phyloP scores from a whole-genome alignment of 2,113 vertebrate species.

The Ranitomeya variabilis region DNA sequence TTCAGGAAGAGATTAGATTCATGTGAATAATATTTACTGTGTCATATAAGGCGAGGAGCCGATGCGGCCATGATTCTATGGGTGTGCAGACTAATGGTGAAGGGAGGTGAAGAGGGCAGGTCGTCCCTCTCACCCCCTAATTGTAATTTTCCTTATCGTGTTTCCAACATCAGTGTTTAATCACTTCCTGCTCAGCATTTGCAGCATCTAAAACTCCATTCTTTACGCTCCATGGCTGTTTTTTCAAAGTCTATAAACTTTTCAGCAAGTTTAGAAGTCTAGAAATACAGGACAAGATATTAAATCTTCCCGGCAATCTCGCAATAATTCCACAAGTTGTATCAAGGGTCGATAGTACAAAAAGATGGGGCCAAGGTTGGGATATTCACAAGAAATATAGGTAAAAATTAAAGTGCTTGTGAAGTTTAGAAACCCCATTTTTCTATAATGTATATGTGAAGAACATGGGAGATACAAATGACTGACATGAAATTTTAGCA shows the following conservation, averaged over 20 bases:
- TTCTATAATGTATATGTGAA: background rate
- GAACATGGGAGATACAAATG: too few relatives aligned
- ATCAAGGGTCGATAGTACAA: constrained; percentile 13
- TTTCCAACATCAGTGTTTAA: constrained; percentile 45
- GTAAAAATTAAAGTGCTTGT: background rate
- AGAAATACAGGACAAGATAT: constrained; percentile 23
- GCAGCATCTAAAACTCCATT: background rate
- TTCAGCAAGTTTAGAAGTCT: background rate
- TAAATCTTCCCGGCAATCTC: constrained; percentile 8
- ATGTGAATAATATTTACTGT: constrained; percentile 25
- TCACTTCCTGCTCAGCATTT: constrained; percentile 42
- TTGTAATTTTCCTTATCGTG: constrained; percentile 19
- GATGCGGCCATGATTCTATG: constrained; percentile 7
- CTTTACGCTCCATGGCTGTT: background rate
- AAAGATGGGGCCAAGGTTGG: background rate
- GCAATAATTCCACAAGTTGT: background rate
- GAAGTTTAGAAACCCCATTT: background rate
- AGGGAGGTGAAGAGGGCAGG: constrained; percentile 26
- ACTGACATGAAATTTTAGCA: too few relatives aligned
- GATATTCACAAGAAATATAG: background rate
- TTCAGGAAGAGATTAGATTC: background rate
- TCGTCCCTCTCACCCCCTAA: constrained; percentile 9
- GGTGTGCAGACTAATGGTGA: background rate
- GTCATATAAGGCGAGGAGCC: constrained; percentile 27
- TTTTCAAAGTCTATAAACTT: constrained; percentile 24